Percentiles rank a stretch among this genome's conserved stretches.
phyloP scores from a whole-genome alignment of 2,113 vertebrate genomes.

The Lamprotornis superbus region DNA sequence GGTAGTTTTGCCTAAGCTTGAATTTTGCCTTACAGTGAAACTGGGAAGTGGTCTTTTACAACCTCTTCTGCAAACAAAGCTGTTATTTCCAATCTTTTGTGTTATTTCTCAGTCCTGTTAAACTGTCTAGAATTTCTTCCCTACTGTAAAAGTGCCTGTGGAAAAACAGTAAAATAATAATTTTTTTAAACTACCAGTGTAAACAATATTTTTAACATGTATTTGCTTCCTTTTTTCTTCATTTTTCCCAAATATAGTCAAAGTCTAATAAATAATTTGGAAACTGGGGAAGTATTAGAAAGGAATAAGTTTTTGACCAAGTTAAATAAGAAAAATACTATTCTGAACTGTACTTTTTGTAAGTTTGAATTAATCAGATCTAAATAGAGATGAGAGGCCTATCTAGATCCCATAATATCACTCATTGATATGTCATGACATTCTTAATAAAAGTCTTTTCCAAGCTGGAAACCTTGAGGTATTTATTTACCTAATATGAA shows the following conservation, averaged over 20 bases:
- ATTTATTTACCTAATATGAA: neutral
- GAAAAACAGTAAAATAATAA: neutral
- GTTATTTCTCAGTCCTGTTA: neutral
- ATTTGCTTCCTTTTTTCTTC: neutral
- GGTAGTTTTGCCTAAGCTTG: neutral
- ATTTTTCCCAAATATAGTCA: neutral
- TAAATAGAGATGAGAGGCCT: neutral
- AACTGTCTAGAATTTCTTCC: neutral
- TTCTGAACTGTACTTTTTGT: neutral
- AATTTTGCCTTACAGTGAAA: neutral
- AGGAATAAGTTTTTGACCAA: neutral
- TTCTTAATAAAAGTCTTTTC: neutral
- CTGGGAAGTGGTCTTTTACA: neutral
- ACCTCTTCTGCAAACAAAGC: neutral
- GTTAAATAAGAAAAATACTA: neutral
- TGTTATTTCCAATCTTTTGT: neutral
- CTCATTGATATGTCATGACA: neutral
- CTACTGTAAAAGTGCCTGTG: neutral
- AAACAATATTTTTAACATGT: neutral
- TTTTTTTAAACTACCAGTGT: neutral
- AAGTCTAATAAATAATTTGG: neutral
- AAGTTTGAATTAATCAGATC: neutral
- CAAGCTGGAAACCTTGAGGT: neutral
- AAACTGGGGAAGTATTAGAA: neutral
- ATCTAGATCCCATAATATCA: neutral